A percentile compares a stretch with the other conserved stretches of the same genome.
These are phyloP conservation scores for Hirtodrosophila cameraria DNA, from an alignment of 2,888 invertebrate genomes.

Conservation along the genomic window DNA sequence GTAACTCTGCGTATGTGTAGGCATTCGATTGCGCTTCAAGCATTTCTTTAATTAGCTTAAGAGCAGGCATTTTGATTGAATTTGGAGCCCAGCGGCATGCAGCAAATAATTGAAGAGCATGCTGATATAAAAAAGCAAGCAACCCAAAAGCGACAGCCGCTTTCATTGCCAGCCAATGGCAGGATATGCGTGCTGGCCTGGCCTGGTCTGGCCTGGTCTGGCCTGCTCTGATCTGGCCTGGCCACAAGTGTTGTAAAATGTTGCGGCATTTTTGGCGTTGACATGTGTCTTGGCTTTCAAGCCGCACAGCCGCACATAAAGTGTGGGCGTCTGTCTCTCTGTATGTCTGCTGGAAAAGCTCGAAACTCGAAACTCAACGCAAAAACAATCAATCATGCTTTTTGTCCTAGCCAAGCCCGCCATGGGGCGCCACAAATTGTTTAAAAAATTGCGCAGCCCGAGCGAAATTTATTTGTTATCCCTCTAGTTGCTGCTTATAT, in stretches of 20 bases:
- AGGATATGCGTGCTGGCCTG: slow-evolving; percentile 24
- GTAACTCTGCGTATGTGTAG: background rate
- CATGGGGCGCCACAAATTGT: slow-evolving; percentile 40
- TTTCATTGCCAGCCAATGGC: slow-evolving; percentile 1
- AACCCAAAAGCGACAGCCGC: background rate
- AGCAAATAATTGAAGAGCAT: slow-evolving; percentile 54
- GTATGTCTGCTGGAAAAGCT: slow-evolving; percentile 12
- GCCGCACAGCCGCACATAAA: background rate
- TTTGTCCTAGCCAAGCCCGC: slow-evolving; percentile 19
- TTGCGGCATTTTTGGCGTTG: slow-evolving; percentile 60
- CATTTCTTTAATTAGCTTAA: slow-evolving; percentile 63
- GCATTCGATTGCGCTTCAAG: slow-evolving; percentile 26
- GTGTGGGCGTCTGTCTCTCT: slow-evolving; percentile 4
- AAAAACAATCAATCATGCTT: slow-evolving; percentile 72
- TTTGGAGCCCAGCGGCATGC: slow-evolving; percentile 45
- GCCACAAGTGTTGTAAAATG: slow-evolving; percentile 57
- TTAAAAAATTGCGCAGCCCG: slow-evolving; percentile 29
- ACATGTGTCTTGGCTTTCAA: slow-evolving; percentile 60
- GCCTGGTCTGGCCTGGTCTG: no score
- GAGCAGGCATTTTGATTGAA: slow-evolving; percentile 61
- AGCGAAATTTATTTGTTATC: slow-evolving; percentile 12
- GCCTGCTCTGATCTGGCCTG: no score
- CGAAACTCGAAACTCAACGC: slow-evolving; percentile 41
- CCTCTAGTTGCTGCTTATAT: background rate
- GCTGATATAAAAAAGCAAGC: slow-evolving; percentile 7